phyloP scores from a whole-genome alignment of 1,140 invertebrate genomes.

The Euschistus heros region DNA sequence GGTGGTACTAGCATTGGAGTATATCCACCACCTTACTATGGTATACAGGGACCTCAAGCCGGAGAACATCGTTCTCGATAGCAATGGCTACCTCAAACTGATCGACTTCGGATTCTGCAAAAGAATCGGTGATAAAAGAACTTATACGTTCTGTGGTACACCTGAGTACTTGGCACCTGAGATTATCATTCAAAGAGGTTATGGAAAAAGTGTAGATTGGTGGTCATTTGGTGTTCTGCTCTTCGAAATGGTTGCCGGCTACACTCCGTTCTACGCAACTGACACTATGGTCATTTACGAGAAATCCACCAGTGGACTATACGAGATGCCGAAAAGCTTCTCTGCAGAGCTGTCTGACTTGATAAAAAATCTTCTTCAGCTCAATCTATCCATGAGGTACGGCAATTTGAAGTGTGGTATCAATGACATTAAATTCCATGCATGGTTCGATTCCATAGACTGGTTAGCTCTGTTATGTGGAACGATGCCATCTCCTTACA shows the following conservation, averaged over 20 bases:
- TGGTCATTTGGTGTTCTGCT: slow-evolving; percentile 42
- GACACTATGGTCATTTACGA: slow-evolving; percentile 86
- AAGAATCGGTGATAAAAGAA: too few species aligned
- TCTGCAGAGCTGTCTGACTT: slow-evolving; percentile 71
- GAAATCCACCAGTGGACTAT: slow-evolving; percentile 65
- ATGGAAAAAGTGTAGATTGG: slow-evolving; percentile 93
- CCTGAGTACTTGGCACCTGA: slow-evolving; percentile 39
- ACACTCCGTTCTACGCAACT: slow-evolving; percentile 69
- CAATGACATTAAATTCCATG: slow-evolving; percentile 51
- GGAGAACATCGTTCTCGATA: too few species aligned
- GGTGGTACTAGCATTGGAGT: too few species aligned
- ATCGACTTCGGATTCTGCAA: too few species aligned
- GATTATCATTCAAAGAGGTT: slow-evolving; percentile 87
- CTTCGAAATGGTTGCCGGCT: slow-evolving; percentile 73
- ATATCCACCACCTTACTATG: too few species aligned
- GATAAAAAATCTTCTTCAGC: slow-evolving; percentile 68
- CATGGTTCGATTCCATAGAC: slow-evolving; percentile 25
- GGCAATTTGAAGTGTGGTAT: slow-evolving; percentile 77
- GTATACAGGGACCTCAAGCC: too few species aligned
- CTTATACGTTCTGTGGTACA: too few species aligned
- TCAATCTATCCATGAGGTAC: slow-evolving; percentile 76
- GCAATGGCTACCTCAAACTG: too few species aligned
- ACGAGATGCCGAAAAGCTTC: slow-evolving; percentile 55
- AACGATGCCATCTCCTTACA: slow-evolving; percentile 10
- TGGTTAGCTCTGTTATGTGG: slow-evolving; percentile 27